phyloP scores from a whole-genome alignment of 2,113 vertebrate species.

The Anoplopoma fimbria region DNA sequence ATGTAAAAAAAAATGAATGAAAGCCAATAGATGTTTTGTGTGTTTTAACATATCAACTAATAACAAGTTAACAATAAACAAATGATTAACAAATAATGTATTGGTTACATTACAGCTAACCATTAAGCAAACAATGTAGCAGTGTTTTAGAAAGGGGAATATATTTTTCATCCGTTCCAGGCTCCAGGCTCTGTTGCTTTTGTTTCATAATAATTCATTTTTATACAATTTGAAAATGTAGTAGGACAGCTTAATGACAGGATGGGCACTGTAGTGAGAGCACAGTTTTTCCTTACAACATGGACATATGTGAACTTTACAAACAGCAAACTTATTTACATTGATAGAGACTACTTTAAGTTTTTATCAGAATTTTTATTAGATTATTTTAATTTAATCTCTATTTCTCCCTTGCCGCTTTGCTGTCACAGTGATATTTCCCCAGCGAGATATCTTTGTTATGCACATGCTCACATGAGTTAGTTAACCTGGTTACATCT shows the following conservation, averaged over 20 bases:
- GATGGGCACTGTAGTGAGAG: not conserved
- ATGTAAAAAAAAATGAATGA: not conserved
- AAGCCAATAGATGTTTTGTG: not conserved
- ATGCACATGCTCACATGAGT: not conserved
- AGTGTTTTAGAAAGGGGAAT: not conserved
- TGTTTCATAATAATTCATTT: not conserved
- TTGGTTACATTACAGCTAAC: not conserved
- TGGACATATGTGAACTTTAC: not conserved
- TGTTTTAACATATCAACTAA: not conserved
- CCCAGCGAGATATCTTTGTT: not conserved
- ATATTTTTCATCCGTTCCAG: not conserved
- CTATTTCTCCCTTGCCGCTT: not conserved
- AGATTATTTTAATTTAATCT: not conserved
- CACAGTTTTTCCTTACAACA: not conserved
- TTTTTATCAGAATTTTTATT: not conserved
- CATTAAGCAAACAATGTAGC: not conserved
- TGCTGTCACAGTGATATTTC: not conserved
- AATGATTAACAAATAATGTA: not conserved
- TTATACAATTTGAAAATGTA: not conserved
- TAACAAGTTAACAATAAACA: not conserved
- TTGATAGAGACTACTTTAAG: not conserved
- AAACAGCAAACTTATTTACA: not conserved
- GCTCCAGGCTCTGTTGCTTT: not conserved
- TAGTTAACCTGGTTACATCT: not conserved
- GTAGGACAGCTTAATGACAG: not conserved